phyloP scores from a whole-genome alignment of 1,140 invertebrate species.

The Heliconius eleuchia region DNA sequence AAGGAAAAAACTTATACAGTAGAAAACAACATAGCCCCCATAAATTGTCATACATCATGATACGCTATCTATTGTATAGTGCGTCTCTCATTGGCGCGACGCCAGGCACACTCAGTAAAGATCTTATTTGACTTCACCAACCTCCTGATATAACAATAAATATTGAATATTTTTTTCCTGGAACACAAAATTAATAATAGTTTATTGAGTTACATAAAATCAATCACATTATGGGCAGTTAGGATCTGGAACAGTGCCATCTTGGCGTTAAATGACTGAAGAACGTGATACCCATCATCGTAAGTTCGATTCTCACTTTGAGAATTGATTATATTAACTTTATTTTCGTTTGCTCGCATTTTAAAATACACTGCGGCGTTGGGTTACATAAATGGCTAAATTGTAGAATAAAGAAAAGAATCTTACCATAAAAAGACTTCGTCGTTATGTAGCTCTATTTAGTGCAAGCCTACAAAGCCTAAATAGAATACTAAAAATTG shows the following conservation, averaged over 20 bases:
- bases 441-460: too few relatives aligned
- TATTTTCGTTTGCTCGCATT: too few relatives aligned
- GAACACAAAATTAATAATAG: neutral
- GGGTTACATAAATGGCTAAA: too few relatives aligned
- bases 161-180: neutral
- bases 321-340: too few relatives aligned
- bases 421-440: too few relatives aligned
- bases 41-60: slow-evolving; percentile 2
- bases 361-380: too few relatives aligned
- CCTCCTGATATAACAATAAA: neutral
- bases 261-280: too few relatives aligned
- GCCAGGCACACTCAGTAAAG: slow-evolving; percentile 14
- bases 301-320: too few relatives aligned
- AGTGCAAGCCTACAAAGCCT: too few relatives aligned
- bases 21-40: neutral
- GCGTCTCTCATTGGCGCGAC: slow-evolving; percentile 12
- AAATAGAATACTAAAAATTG: too few relatives aligned
- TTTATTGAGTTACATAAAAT: slow-evolving; percentile 13
- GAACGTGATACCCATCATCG: too few relatives aligned
- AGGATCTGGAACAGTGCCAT: neutral
- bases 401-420: too few relatives aligned
- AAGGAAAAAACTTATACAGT: neutral
- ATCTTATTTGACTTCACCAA: slow-evolving; percentile 7
- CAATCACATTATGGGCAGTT: slow-evolving; percentile 8
- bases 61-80: neutral